Evolutionary conservation across 1,140 invertebrate genomes (phyloP).

Genomic region (Argopecten irradians): DNA sequence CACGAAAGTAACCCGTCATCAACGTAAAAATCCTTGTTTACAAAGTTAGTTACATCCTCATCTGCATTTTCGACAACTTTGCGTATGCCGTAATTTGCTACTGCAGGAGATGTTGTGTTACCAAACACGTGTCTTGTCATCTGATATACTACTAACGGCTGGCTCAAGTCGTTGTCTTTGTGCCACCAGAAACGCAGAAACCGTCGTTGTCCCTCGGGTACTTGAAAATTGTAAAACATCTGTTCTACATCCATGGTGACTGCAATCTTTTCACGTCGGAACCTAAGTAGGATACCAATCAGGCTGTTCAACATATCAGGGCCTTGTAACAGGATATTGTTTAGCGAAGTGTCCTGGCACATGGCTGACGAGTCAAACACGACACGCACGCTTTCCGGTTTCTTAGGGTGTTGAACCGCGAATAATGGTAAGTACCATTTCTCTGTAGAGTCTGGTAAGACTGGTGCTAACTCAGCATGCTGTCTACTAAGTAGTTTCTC

Average conservation of each 20-base stretch:
- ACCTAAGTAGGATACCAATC: slow-evolving; percentile 54
- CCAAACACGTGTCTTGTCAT: slow-evolving; percentile 57
- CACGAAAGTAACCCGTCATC: slow-evolving; percentile 34
- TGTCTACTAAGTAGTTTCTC: slow-evolving; percentile 39
- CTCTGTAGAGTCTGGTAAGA: slow-evolving; percentile 25
- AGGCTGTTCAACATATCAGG: slow-evolving; percentile 71
- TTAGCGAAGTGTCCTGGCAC: slow-evolving; percentile 59
- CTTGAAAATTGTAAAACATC: slow-evolving; percentile 51
- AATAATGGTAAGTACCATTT: slow-evolving; percentile 52
- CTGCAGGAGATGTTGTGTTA: slow-evolving; percentile 44
- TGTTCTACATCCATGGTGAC: slow-evolving; percentile 45
- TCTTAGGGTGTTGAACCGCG: slow-evolving; percentile 54
- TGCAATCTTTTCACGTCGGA: slow-evolving; percentile 48
- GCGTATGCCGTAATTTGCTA: slow-evolving; percentile 45
- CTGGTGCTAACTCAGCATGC: slow-evolving; percentile 47
- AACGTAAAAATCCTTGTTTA: slow-evolving; percentile 43
- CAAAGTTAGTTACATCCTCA: slow-evolving; percentile 32
- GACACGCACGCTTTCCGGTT: slow-evolving; percentile 36
- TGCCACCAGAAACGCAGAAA: slow-evolving; percentile 53
- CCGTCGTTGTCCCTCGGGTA: slow-evolving; percentile 30
- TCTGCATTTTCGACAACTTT: slow-evolving; percentile 27
- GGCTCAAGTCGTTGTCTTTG: slow-evolving; percentile 34
- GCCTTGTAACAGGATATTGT: slow-evolving; percentile 54
- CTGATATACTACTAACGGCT: slow-evolving; percentile 39
- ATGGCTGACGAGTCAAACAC: slow-evolving; percentile 51